Evolutionary conservation across 2,113 vertebrate species (phyloP), one percentile per base, ranked within the genome.

Genomic region (Tupaia tana): DNA sequence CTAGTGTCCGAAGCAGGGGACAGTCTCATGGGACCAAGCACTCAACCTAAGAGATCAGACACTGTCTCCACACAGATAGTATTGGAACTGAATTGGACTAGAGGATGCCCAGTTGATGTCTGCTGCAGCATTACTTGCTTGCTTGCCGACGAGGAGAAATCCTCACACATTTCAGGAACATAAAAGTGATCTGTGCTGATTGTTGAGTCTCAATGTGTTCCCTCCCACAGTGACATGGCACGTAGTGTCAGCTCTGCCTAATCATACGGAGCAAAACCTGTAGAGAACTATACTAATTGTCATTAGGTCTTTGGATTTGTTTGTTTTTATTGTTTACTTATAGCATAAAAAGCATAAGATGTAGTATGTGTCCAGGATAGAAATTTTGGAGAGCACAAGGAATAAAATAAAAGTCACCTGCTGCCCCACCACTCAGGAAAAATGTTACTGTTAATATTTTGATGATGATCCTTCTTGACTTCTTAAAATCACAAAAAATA

Each of bases 361-460:
- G 9, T 79, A 86, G 31, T 31, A 12, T n/a, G 25, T 90, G 10
- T 66, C 64, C 34, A 79, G 66, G n/a, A 79, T 9, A 84, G 43
- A 94, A 78, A 90, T 31, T 90, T 92, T 84, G n/a, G 54, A 83
- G 89, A 83, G 78, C 67, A 82, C 12, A 89, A 56, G 34, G 25
- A 79, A 43, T 79, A 85, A 84, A 77, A 73, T 31, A 71, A 78
- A 93, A 81, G 81, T 79, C 16, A 86, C 61, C 66, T 89, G 20
- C 13, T 64, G 18, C 5, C 7, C 67, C n/a, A 80, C 10, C 10
- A 85, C 9, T 58, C 4, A 85, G 67, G 34, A 63, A 88, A 69
- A 69, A 61, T 24, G 16, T 64, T 82, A 67, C 20, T 84, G 15
- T 56, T 73, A 66, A 61, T 13, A 14, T 91, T 85, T 91, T 88